Base-by-base conservation (phyloP, 2,888 invertebrate species). In the Callyntrura sp. region DNA sequence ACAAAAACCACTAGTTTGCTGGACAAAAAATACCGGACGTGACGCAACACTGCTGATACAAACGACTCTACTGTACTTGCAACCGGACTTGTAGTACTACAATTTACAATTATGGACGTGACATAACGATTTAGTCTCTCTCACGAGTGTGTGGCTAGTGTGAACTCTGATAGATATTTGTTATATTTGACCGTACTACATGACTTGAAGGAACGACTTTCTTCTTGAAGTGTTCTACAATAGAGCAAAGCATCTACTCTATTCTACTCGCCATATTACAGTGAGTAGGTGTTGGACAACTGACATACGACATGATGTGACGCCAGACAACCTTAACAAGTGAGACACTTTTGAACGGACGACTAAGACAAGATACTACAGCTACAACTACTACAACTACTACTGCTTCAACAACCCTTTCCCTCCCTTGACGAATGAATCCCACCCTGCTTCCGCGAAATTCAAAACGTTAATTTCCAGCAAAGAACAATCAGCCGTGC, bases 401-500 rank as follows among this genome's bases (percentile, higher is more conserved):
- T 35, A 48, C 79, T 23, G 57, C 65, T 28, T 65, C 25, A n/a
- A 11, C 8, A 62, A 60, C 17, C 14, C 20, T 84, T 70, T 51
- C 48, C 55, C 82, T 57, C 82, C 85, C 81, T 73, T 85, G 90
- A 85, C 85, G 85, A 85, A 73, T 14, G 82, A 90, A 90, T 90
- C 90, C 90, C 90, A 90, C 90, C 90, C 90, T 90, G 90, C 90
- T 90, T 60, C 85, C 73, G 43, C 79, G 48, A 89, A 84, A 78
- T 62, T 62, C 25, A 78, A 79, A 68, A 43, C 57, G 23, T 45
- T 65, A 48, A 68, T 73, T 68, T 86, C 82, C 85, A 90, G 85
- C 85, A 90, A 85, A 90, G 90, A 90, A 90, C 90, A 85, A 90
- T 85, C 90, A 90, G 90, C 82, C 76, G 90, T 90, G 90, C 90